A percentile compares a stretch with the other conserved stretches of the same genome.
These are phyloP conservation scores for Gymnocypris eckloni DNA, from an alignment of 2,797 vertebrate species.

Conservation along the genomic window DNA sequence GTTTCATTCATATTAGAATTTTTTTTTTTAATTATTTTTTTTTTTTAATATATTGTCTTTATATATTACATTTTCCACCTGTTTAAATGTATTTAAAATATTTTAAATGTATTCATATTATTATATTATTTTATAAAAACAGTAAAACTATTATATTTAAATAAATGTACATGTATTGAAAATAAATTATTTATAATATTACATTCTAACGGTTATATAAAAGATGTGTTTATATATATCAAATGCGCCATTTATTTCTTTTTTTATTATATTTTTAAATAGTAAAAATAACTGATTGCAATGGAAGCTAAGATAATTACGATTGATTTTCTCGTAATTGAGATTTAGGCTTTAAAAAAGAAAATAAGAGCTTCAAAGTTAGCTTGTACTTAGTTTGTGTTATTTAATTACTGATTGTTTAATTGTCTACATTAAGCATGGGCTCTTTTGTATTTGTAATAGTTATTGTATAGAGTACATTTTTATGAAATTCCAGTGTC, in stretches of 20 bases:
- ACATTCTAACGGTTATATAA: not conserved
- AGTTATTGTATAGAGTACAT: not conserved
- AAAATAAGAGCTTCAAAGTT: not conserved
- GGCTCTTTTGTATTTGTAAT: not conserved
- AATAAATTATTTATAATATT: not conserved
- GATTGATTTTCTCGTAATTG: not conserved
- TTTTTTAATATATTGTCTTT: not conserved
- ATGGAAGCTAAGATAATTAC: not conserved
- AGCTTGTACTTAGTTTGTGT: not conserved
- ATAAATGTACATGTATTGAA: too few species aligned
- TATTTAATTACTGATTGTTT: not conserved
- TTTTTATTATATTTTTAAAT: not conserved
- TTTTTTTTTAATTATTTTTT: not conserved
- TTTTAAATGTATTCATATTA: not conserved
- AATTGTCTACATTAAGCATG: not conserved
- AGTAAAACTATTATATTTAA: not conserved
- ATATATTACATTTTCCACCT: not conserved
- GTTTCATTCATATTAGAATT: not conserved
- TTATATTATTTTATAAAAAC: not conserved
- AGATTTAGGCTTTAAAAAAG: too few species aligned
- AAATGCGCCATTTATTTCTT: not conserved
- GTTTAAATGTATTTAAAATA: not conserved
- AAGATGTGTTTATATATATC: not conserved
- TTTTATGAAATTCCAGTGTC: too few species aligned
- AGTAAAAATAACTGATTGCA: not conserved